Evolutionary conservation across 2,797 vertebrate genomes (phyloP), one percentile per base, ranked within the genome.

Genomic region (Limosa lapponica): DNA sequence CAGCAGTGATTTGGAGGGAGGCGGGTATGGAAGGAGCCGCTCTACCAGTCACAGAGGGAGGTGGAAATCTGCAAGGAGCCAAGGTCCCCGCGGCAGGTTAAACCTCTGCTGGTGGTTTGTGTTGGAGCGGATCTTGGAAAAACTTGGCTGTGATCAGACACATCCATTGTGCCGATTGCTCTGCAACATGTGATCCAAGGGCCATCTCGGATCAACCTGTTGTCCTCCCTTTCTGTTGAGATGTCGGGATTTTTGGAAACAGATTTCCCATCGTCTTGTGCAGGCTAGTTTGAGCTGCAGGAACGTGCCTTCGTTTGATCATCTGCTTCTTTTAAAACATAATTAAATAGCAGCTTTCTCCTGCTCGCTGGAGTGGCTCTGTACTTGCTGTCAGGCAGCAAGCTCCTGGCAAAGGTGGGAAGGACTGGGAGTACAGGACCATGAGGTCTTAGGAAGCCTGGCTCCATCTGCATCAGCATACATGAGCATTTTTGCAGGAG

Each of bases 181-280:
- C 22, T 18, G 1, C 25, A 23, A 5, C 8, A 0, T 1, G 16
- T 18, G 19, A 24, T 30, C 44, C 30, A 19, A 48, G 71, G 54
- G 16, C n/a, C 14, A 2, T 70, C 48, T 58, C 2, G 1, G 34
- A 41, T 55, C 28, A 27, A 3, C n/a, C 25, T 1, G 0, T 55
- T 22, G 25, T 62, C 27, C 23, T 61, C 30, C 22, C 25, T 78
- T 51, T 44, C 1, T 19, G 13, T 16, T 67, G 70, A 57, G 23
- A 27, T 34, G 3, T 46, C 19, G 61, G 69, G 43, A 64, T 18
- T 55, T 93, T 39, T 0, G 13, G 70, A 70, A 85, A 41, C 19
- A n/a, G 13, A 14, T 74, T 66, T 85, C 37, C 51, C 0, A 0
- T n/a, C 2, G 0, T 16, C 16, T 66, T 62, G 6, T 23, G 20